phyloP scores from a whole-genome alignment of 2,888 invertebrate species.

The Dryocosmus kuriphilus region DNA sequence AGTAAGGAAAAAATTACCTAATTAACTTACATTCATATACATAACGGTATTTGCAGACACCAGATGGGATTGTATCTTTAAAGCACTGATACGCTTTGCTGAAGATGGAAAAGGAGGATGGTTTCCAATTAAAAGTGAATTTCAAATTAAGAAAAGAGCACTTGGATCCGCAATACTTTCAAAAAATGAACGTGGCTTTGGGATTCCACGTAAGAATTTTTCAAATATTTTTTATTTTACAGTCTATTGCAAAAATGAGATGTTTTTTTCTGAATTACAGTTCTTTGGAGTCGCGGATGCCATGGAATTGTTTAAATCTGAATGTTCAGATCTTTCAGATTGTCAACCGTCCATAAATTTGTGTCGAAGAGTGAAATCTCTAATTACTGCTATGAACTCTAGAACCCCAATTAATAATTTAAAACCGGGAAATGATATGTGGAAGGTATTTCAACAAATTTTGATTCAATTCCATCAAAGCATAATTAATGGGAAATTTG shows the following conservation, averaged over 20 bases:
- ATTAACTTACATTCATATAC: too few species aligned
- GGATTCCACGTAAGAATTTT: constrained; percentile 30
- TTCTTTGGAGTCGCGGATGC: constrained; percentile 45
- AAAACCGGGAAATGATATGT: constrained; percentile 37
- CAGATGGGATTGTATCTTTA: too few species aligned
- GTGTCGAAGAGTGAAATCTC: constrained; percentile 36
- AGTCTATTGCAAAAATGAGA: too few species aligned
- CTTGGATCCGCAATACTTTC: too few species aligned
- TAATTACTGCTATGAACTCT: constrained; percentile 43
- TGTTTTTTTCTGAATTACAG: constrained; percentile 16
- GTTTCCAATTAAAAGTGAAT: too few species aligned
- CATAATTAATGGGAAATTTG: too few species aligned
- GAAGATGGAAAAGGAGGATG: too few species aligned
- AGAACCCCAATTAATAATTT: constrained; percentile 40
- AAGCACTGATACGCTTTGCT: too few species aligned
- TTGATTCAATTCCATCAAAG: not conserved
- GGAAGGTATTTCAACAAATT: too few species aligned
- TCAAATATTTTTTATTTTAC: not conserved
- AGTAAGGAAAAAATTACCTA: too few species aligned
- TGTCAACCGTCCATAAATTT: constrained; percentile 25
- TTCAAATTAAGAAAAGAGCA: too few species aligned
- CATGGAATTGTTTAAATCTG: constrained; percentile 42
- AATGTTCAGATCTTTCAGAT: constrained; percentile 24
- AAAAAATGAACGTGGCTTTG: constrained; percentile 40
- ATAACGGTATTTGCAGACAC: too few species aligned